Evolutionary conservation across 2,797 vertebrate genomes (phyloP), one percentile per base, ranked within the genome.

Genomic region (Pachyuromys duprasi): DNA sequence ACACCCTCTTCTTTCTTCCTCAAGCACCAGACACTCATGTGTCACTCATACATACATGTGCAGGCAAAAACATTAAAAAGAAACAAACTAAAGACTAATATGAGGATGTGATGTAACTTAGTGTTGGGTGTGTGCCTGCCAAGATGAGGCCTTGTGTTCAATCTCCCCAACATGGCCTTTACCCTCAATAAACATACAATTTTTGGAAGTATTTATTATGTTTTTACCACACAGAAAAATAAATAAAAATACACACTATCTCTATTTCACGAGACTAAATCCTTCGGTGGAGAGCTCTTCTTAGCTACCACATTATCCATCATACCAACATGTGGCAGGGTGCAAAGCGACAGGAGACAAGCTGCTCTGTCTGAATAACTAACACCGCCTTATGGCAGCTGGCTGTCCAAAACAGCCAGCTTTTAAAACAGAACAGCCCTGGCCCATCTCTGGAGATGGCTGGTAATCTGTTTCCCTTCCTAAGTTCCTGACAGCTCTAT

Each of bases 401-500:
- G 97, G 94, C 96, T 98, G 97, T 98, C 97, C 79, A 26, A 96
- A 98, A 98, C 97, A 97, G 98, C 98, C 98, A 98, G 97, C 95
- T 97, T 97, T 97, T 96, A 93, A 87, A 97, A 98, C 94, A 95
- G 94, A 98, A 98, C 95, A 97, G 97, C 92, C 89, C 97, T 97
- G 98, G 97, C 95, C 93, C 96, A 96, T 89, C 95, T 93, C 94
- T 95, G 42, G 89, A 97, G 98, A 92, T 92, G 95, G 95, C 94
- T 96, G 97, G 97, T 96, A 96, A 97, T 97, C 49, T 0, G 98
- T 98, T 98, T 98, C 98, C 98, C 98, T 98, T 98, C 97, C 98
- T 98, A 98, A 98, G 97, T 98, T 95, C 70, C 94, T 99, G 99
- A 99, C 99, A 99, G 98, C 97, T 98, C 96, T 96, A 94, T 98